Evolutionary conservation across 2,888 invertebrate species (phyloP), one percentile per base, ranked within the genome.

Genomic region (Strigamia maritima): DNA sequence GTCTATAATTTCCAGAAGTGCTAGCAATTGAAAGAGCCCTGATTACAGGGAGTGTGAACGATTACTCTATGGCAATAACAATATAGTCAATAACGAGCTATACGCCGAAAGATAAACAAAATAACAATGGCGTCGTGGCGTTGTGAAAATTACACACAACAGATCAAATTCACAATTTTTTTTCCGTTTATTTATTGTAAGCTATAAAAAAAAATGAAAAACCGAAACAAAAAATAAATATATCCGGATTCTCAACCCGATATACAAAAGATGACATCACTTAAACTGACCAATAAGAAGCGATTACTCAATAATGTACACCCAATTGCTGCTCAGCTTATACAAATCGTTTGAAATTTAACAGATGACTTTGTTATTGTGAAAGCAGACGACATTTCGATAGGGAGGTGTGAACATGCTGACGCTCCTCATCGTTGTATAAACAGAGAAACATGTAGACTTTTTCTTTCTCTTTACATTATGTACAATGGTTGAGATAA

Each of bases 341-440:
- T 54, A 44, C 44, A 19, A 54, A 19, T 7, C 8, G 16, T 54
- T 19, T 19, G 19, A 54, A 54, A 16, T 8, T n/a, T 19, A 54
- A n/a, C 19, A n/a, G 54, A 44, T n/a, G n/a, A 54, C 19, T 49
- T 49, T 54, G 22, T n/a, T 19, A 6, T 54, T 44, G 16, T 44
- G 35, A 49, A 24, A 70, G 70, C 70, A 70, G 70, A 70, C 70
- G 70, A 70, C 24, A 70, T 70, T 16, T 70, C 70, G 70, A 70
- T 28, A 28, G 24, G 3, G 28, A 28, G 70, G 24, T 70, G 70
- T 70, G 26, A 70, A 70, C 28, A 26, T 70, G 70, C 14, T 70
- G 28, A 26, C 70, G 19, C 60, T 12, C 19, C 49, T 49, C 19
- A 6, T 60, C 22, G 12, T 19, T 14, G 44, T 44, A 12, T 44